Percentiles rank a stretch among this genome's conserved stretches.
These are phyloP conservation scores for Harpalus rubripes DNA, from an alignment of 2,888 invertebrate genomes.

Conservation along the genomic window DNA sequence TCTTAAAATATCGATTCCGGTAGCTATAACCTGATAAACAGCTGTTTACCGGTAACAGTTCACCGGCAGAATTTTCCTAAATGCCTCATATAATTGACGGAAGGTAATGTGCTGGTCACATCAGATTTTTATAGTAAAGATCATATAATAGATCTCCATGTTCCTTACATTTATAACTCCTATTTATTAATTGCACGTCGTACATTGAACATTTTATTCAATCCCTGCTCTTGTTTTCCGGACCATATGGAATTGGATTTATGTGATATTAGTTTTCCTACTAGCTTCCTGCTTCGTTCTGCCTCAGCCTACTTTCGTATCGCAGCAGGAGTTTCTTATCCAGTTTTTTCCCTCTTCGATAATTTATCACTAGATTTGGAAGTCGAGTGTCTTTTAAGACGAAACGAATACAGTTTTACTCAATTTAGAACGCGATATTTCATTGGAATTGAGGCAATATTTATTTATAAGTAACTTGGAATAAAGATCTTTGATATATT, in stretches of 20 bases:
- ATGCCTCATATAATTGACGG: too few species aligned
- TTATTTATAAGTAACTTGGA: neutral
- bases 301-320: neutral
- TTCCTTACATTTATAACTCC: neutral
- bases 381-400: constrained; percentile 34
- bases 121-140: too few species aligned
- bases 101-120: too few species aligned
- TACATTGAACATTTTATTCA: constrained; percentile 44
- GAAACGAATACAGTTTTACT: neutral
- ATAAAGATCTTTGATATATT: neutral
- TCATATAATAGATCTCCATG: neutral
- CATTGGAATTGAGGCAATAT: neutral
- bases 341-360: constrained; percentile 29
- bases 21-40: too few species aligned
- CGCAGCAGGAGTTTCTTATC: constrained; percentile 51
- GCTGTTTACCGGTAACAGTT: too few species aligned
- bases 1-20: too few species aligned
- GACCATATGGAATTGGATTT: constrained; percentile 56
- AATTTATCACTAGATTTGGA: constrained; percentile 56
- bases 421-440: neutral
- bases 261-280: constrained; percentile 54
- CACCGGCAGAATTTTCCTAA: too few species aligned
- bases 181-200: constrained; percentile 24
- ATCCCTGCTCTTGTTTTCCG: constrained; percentile 41
- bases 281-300: constrained; percentile 14